Conservation (phyloP, 2,797 vertebrate genomes). For the Dendrocincla fuliginosa region DNA sequence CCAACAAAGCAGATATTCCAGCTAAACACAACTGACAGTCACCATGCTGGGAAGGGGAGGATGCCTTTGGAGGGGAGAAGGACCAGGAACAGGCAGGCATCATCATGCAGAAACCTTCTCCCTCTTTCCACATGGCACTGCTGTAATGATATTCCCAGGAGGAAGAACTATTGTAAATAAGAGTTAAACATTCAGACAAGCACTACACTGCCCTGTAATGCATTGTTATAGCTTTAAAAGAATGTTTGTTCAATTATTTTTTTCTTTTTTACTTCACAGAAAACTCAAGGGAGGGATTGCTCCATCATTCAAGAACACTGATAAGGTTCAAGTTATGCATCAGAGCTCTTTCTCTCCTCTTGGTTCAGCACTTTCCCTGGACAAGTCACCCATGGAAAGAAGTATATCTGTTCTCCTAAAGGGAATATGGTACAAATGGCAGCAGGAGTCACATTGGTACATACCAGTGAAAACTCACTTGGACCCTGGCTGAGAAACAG, state of each 20-base stretch:
- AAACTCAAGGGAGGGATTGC: background rate
- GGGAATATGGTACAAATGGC: background rate
- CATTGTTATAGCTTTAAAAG: background rate
- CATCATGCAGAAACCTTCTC: background rate
- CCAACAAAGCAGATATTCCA: background rate
- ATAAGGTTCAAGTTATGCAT: background rate
- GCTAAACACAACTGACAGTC: background rate
- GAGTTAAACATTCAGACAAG: background rate
- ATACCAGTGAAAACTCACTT: background rate
- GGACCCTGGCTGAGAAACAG: background rate
- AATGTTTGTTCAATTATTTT: background rate
- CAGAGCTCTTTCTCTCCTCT: background rate
- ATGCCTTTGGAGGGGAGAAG: background rate
- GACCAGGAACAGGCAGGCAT: background rate
- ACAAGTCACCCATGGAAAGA: background rate
- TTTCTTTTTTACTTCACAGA: background rate
- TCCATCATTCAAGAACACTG: background rate
- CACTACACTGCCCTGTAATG: background rate
- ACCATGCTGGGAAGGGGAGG: rapidly evolving
- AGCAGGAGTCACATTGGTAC: background rate
- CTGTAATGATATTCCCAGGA: background rate
- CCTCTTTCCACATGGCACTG: background rate
- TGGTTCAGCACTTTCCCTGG: background rate
- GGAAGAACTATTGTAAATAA: background rate
- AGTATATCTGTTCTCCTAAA: background rate